Base-by-base conservation (phyloP, 2,113 vertebrate species). In the Ia io region DNA sequence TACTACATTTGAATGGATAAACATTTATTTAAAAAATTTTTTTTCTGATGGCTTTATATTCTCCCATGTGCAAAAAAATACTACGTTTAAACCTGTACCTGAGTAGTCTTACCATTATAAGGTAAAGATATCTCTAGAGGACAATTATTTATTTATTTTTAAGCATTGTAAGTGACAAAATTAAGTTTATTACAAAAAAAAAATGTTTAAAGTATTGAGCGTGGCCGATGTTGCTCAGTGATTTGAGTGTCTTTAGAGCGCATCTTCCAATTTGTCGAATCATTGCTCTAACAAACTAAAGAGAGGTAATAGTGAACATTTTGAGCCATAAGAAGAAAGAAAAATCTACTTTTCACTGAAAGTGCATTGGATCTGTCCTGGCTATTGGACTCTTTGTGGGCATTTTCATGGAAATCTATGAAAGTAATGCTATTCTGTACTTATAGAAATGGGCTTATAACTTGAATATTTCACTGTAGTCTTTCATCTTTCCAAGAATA, bases 61-160 rank as follows among this genome's bases (percentile, higher is more conserved):
- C 82, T 49, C 7, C 32, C 56, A 47, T 44, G 61, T 79, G 22
- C 70, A 89, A 69, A 80, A 56, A 37, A 91, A 70, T 30, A 37
- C 5, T 73, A 25, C 7, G 1, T 28, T 84, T 88, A 80, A 86
- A 25, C 89, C 86, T 92, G 28, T 71, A 28, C 30, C 35, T 59
- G 51, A 80, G 40, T 2, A 78, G 53, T 20, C 23, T 80, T 35
- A 80, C 37, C 14, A 30, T 86, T 87, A 51, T 53, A 87, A 71
- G 14, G 40, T 91, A 53, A 93, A 79, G 16, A 6, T 35, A n/a
- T 22, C 23, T 91, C 90, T 71, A 5, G 77, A 61, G 35, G 53
- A 32, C 18, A 84, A 28, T 74, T 94, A 76, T 87, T 65, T 84
- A 85, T 90, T 93, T 94, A 92, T 42, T 92, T 92, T 63, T 77